Base-by-base conservation (phyloP, 2,113 vertebrate species). In the Cnemophilus loriae region DNA sequence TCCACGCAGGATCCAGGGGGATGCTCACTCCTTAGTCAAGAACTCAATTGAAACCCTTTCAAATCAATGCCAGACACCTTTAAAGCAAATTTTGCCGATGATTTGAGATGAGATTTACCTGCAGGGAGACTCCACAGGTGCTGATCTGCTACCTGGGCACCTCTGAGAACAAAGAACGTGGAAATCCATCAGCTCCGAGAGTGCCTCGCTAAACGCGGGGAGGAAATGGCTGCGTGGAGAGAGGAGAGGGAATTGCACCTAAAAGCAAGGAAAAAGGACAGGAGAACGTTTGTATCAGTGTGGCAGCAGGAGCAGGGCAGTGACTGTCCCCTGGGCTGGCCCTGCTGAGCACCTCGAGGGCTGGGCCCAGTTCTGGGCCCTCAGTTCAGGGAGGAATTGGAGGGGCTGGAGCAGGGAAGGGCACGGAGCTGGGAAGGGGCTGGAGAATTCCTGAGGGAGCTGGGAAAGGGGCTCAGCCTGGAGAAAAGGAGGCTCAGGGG, bases 301-400 rank as follows among this genome's bases (percentile, higher is more conserved):
- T 56, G 75, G 8, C 41, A 71, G 42, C 56, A n/a, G 65, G 16
- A 28, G 7, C 41, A 63, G 85, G n/a, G 16, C 30, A 56, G 57
- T 1, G 42, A 15, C 26, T 35, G 35, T 56, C 0, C 57, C 69
- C 57, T 35, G 64, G 7, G 55, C 33, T 39, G 84, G 39, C 39
- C 13, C 50, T 73, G 69, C 49, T 42, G 50, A 9, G 50, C 24
- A 16, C 35, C 70, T 8, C 3, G 3, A 65, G 50, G 9, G 19
- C 42, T 57, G 35, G 8, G 69, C 13, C 35, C 50, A 49, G 12
- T 4, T 20, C 35, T 47, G 82, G 23, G 2, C 23, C 23, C 50
- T 26, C 30, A 13, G 1, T 11, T 59, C 12, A n/a, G 52, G 30
- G 53, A 49, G 18, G 5, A 7, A 3, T 1, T 3, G 0, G 60